Evolutionary conservation across 1,140 invertebrate genomes (phyloP).

Genomic region (Drosophila kurseongensis): DNA sequence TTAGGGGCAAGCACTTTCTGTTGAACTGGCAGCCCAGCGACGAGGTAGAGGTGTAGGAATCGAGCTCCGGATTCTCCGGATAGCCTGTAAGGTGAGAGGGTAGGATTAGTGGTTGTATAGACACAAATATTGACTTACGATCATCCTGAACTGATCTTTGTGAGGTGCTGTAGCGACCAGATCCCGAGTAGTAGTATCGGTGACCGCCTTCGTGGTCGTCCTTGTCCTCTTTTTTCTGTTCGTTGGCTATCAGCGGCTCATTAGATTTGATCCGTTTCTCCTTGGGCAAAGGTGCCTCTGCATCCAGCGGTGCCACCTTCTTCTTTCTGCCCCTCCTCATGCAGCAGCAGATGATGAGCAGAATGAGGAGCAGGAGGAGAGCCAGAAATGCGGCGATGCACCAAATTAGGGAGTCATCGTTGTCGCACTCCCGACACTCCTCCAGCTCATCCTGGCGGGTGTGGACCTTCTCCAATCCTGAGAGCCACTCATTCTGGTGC

Average conservation of each 20-base stretch:
- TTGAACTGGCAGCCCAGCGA: conserved; percentile 57
- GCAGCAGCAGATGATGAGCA: conserved; percentile 57
- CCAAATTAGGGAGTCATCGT: conserved; percentile 23
- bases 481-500: neutral
- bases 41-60: conserved; percentile 46
- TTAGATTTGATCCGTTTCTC: neutral
- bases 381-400: conserved; percentile 46
- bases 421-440: conserved; percentile 51
- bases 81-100: neutral
- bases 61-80: neutral
- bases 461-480: neutral
- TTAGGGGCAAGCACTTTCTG: conserved; percentile 50
- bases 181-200: conserved; percentile 3
- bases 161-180: neutral
- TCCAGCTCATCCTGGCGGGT: conserved; percentile 1
- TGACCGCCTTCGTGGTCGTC: neutral
- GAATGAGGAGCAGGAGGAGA: conserved; percentile 39
- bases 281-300: neutral
- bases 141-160: neutral
- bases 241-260: neutral
- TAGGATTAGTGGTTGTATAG: neutral
- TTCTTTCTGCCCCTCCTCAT: conserved; percentile 23
- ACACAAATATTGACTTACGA: neutral
- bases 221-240: neutral
- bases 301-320: neutral